A percentile compares a stretch with the other conserved stretches of the same genome.
These are phyloP conservation scores for Chrysopilus asiliformis DNA, from an alignment of 2,888 invertebrate species.

Conservation along the genomic window DNA sequence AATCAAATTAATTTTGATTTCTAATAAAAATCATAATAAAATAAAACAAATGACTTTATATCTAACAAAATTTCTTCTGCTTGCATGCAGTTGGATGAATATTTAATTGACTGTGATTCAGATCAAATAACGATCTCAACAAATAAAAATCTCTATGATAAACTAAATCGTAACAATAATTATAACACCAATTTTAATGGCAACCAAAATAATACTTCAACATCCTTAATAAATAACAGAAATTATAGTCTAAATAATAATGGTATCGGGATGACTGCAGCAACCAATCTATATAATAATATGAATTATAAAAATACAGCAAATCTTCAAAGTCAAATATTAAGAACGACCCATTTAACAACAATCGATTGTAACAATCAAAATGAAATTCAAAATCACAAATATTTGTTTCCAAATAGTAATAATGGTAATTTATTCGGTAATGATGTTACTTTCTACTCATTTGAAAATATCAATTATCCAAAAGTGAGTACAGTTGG, in stretches of 20 bases:
- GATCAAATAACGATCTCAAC: slow-evolving; percentile 19
- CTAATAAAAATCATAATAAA: too few relatives aligned
- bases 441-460: slow-evolving; percentile 2
- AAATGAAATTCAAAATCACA: too few relatives aligned
- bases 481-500: slow-evolving; percentile 11
- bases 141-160: slow-evolving; percentile 13
- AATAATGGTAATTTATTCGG: background rate
- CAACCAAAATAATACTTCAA: slow-evolving; percentile 6
- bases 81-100: slow-evolving; percentile 21
- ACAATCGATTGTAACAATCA: background rate
- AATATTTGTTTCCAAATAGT: too few relatives aligned
- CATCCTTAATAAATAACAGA: too few relatives aligned
- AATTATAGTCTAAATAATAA: slow-evolving; percentile 8
- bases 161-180: slow-evolving; percentile 17
- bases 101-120: slow-evolving; percentile 21
- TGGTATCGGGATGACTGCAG: slow-evolving; percentile 8
- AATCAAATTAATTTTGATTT: too few relatives aligned
- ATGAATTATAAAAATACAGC: too few relatives aligned
- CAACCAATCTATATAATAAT: slow-evolving; percentile 7
- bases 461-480: slow-evolving; percentile 11
- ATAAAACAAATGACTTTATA: too few relatives aligned
- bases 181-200: slow-evolving; percentile 16
- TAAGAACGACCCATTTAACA: too few relatives aligned
- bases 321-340: too few relatives aligned
- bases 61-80: slow-evolving; percentile 17